Evolutionary conservation across 2,113 vertebrate species (phyloP), one percentile per base, ranked within the genome.

Genomic region (Gopherus evgoodei): DNA sequence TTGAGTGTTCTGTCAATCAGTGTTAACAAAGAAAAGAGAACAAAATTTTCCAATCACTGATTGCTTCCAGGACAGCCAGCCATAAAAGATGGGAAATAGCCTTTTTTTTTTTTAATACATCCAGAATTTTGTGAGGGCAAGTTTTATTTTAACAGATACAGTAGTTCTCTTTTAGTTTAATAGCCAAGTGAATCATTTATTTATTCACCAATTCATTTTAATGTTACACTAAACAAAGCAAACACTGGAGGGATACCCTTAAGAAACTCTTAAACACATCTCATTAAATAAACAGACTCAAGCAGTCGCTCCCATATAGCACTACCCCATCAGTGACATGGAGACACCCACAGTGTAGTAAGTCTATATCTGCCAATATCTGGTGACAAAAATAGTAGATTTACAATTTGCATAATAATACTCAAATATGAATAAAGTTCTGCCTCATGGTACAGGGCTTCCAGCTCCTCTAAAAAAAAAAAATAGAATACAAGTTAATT

Each of bases 221-320:
- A 84, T 86, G n/a, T 7, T 81, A 92, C 35, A 19, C 49, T 91
- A 80, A 97, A 86, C 49, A 90, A 10, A 91, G 24, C 16, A 90
- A 44, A 3, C 4, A 2, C 49, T 10, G 91, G 35, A 82, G 11
- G 91, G n/a, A 82, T 12, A 56, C 5, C 57, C 57, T 31, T 69
- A 8, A 49, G 53, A 88, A 90, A 90, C 25, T 89, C 93, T 72
- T 65, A 76, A 3, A 76, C 47, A 25, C 5, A 35, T 89, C 93
- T 91, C 35, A 62, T 85, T 69, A 94, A 90, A 82, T 89, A 91
- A 21, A 72, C 31, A 57, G 65, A 69, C 65, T 44, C 10, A 42
- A n/a, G 8, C 59, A 89, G 84, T 87, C 83, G 31, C 29, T 65
- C 79, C n/a, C 21, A 59, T 56, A 87, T 91, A 47, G 83, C 69